phyloP scores from a whole-genome alignment of 2,797 vertebrate genomes.

The Spondyliosoma cantharus region DNA sequence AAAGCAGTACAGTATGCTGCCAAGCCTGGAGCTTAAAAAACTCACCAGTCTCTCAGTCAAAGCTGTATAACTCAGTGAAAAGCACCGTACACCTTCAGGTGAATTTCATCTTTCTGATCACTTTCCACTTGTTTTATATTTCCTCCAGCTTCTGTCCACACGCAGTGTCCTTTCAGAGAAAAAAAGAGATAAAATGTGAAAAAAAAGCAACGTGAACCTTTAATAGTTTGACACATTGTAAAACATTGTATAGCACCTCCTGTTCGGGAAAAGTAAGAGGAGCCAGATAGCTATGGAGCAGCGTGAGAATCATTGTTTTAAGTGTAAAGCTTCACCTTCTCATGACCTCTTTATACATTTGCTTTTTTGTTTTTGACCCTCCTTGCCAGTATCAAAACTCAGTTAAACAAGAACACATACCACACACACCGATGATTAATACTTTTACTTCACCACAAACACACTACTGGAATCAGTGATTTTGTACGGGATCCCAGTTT shows the following conservation, averaged over 20 bases:
- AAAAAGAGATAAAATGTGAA: constrained; percentile 4
- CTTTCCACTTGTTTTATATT: constrained; percentile 43
- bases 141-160: constrained; percentile 18
- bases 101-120: constrained; percentile 59
- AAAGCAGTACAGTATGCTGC: constrained; percentile 52
- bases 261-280: not conserved
- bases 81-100: constrained; percentile 58
- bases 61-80: constrained; percentile 51
- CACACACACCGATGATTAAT: not conserved
- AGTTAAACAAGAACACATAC: not conserved
- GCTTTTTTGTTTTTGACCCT: not conserved
- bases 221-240: constrained; percentile 24
- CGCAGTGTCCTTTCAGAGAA: constrained; percentile 10
- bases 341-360: constrained; percentile 8
- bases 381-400: not conserved
- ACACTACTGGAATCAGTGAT: not conserved
- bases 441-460: not conserved
- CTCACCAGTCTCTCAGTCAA: constrained; percentile 41
- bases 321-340: constrained; percentile 7
- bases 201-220: constrained; percentile 11
- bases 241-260: not conserved
- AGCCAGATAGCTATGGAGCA: constrained; percentile 10
- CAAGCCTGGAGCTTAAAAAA: constrained; percentile 65
- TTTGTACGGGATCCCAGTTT: not conserved
- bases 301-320: not conserved